Evolutionary conservation across 1,140 invertebrate species (phyloP).

Genomic region (Brachionus angularis): DNA sequence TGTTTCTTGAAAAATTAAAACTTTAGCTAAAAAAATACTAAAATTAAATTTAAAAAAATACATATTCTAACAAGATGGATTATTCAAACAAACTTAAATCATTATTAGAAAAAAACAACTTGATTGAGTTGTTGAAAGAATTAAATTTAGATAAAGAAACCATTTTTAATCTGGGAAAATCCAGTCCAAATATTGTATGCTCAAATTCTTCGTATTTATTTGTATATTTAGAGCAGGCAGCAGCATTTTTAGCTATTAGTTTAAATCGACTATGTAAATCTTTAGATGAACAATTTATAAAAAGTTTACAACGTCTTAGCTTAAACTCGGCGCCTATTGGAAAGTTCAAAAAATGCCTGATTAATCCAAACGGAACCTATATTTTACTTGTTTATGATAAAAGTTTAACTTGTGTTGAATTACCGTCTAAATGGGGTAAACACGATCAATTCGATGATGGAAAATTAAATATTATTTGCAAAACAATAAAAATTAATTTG

Average conservation of each 20-base stretch:
- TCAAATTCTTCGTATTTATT: slow-evolving; percentile 21
- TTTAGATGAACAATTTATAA: not conserved
- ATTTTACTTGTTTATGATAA: slow-evolving; percentile 25
- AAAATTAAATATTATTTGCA: not conserved
- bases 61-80: no score
- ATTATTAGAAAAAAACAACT: not conserved
- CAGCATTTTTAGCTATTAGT: not conserved
- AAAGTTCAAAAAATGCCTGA: not conserved
- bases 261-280: not conserved
- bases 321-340: slow-evolving; percentile 6
- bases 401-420: slow-evolving; percentile 11
- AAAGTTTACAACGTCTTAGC: slow-evolving; percentile 5
- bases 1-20: no score
- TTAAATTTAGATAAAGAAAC: slow-evolving; percentile 2
- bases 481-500: slow-evolving; percentile 3
- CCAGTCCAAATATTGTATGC: slow-evolving; percentile 8
- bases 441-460: not conserved
- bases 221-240: slow-evolving; percentile 12
- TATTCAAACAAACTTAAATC: not conserved
- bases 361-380: not conserved
- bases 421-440: slow-evolving; percentile 25
- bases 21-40: no score
- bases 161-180: not conserved
- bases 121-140: not conserved
- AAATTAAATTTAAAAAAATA: no score